These are phyloP conservation scores for Platycheirus albimanus DNA, from an alignment of 2,888 invertebrate species.

Conservation along the genomic window DNA sequence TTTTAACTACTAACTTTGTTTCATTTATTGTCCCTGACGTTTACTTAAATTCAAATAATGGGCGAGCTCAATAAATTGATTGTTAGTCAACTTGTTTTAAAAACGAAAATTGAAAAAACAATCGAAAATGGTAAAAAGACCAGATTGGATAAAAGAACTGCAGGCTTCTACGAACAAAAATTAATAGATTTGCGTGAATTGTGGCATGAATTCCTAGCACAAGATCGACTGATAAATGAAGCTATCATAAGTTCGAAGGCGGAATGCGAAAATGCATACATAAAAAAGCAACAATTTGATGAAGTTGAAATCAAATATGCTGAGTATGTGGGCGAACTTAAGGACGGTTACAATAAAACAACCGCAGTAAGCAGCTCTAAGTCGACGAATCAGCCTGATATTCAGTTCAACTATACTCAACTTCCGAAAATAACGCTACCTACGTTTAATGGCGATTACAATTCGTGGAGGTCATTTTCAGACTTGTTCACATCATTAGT, in stretches of 20 bases:
- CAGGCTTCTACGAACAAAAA: background rate
- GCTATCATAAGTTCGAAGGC: background rate
- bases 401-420: too few species aligned
- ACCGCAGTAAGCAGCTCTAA: background rate
- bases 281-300: conserved; percentile 2
- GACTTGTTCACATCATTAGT: background rate
- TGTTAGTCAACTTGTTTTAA: background rate
- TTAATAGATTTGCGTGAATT: background rate
- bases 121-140: background rate
- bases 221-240: background rate
- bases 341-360: background rate
- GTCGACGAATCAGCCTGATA: too few species aligned
- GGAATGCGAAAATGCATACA: background rate
- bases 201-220: background rate
- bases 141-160: background rate
- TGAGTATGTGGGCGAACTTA: background rate
- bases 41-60: too few species aligned
- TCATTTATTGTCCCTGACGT: too few species aligned
- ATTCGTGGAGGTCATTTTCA: background rate
- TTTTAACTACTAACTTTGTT: too few species aligned
- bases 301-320: background rate
- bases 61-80: too few species aligned
- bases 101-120: background rate
- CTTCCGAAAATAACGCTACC: too few species aligned
- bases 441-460: too few species aligned